Evolutionary conservation across 2,797 vertebrate species (phyloP).

Genomic region (Discoglossus pictus): DNA sequence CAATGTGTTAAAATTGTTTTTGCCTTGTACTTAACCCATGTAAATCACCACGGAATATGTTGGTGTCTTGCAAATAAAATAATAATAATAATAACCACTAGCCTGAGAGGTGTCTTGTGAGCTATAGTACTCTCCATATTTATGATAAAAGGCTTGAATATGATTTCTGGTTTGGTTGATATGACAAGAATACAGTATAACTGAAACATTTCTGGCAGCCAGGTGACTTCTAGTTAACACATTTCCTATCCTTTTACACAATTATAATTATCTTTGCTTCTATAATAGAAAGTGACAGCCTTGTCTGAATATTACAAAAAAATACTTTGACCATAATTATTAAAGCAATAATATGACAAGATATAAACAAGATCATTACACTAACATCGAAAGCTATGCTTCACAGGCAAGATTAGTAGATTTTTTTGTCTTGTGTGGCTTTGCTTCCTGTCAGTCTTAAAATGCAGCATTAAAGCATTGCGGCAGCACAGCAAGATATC

Average conservation of each 20-base stretch:
- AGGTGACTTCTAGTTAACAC: too few relatives aligned
- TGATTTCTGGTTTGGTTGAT: too few relatives aligned
- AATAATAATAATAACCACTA: too few relatives aligned
- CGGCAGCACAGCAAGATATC: constrained; percentile 34
- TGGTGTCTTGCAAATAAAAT: too few relatives aligned
- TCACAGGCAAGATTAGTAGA: constrained; percentile 17
- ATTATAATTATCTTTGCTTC: constrained; percentile 15
- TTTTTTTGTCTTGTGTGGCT: constrained; percentile 31
- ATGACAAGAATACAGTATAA: too few relatives aligned
- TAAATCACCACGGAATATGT: too few relatives aligned
- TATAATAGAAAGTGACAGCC: constrained; percentile 27
- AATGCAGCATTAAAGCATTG: constrained; percentile 20
- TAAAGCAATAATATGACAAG: not conserved
- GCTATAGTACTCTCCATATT: too few relatives aligned
- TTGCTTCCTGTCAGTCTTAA: constrained; percentile 26
- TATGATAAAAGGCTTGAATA: too few relatives aligned
- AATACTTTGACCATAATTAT: constrained; percentile 8
- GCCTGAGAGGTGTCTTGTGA: too few relatives aligned
- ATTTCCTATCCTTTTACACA: constrained; percentile 26
- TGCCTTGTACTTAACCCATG: too few relatives aligned
- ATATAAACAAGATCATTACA: constrained; percentile 32
- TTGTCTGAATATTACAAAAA: constrained; percentile 24
- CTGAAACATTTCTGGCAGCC: too few relatives aligned
- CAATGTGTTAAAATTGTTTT: too few relatives aligned
- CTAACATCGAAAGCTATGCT: constrained; percentile 24